Evolutionary conservation across 2,113 vertebrate species (phyloP).

Genomic region (Dolichotis patagonum): DNA sequence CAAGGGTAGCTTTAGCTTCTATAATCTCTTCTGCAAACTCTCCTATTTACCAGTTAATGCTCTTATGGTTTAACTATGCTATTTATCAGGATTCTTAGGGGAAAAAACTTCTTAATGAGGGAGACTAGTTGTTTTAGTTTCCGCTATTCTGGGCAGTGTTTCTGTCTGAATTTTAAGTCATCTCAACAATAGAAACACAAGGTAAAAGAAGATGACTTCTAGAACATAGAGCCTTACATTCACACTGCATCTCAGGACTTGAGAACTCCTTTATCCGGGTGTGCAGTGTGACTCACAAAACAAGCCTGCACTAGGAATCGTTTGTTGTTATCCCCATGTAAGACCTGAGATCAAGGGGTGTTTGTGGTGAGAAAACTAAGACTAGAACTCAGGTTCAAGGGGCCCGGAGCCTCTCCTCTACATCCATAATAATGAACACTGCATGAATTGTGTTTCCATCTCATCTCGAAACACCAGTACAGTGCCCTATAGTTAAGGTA

Average conservation of each 20-base stretch:
- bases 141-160: background rate
- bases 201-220: background rate
- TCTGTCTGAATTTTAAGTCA: constrained; percentile 48
- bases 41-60: background rate
- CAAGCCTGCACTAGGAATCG: background rate
- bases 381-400: background rate
- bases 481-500: background rate
- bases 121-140: background rate
- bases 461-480: constrained; percentile 18
- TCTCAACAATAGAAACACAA: background rate
- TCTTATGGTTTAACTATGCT: background rate
- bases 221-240: background rate
- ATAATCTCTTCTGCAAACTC: background rate
- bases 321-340: background rate
- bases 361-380: background rate
- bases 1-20: background rate
- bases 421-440: constrained; percentile 10
- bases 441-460: background rate
- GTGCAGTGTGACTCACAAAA: background rate
- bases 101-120: background rate
- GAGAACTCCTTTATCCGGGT: background rate
- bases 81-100: background rate
- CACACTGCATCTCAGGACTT: background rate
- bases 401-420: background rate
- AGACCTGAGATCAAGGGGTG: background rate